Percentiles rank a stretch among this genome's conserved stretches.
phyloP scores from a whole-genome alignment of 64 coral and sea anemone species.

The Montipora capricornis region DNA sequence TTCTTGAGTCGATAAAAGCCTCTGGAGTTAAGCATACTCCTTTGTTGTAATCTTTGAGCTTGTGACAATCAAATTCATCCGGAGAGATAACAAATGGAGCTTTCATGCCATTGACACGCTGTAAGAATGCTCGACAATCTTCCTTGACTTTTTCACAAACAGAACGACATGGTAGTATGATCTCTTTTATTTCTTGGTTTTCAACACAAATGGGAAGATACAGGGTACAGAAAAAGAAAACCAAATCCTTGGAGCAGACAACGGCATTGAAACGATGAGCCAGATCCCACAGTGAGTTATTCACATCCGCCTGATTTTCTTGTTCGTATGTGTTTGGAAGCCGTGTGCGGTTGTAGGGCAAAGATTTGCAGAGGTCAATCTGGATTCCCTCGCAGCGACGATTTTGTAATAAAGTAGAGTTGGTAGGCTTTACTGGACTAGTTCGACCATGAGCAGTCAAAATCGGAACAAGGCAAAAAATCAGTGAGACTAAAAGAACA shows the following conservation, averaged over 20 bases:
- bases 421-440: neutral
- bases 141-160: conserved; percentile 63
- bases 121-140: conserved; percentile 5
- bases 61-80: neutral
- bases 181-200: neutral
- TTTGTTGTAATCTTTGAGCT: neutral
- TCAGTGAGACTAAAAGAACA: neutral
- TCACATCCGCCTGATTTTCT: conserved; percentile 4
- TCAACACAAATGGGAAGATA: conserved; percentile 63
- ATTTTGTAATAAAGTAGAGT: neutral
- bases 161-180: conserved; percentile 46
- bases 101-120: neutral
- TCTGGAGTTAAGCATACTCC: conserved; percentile 3
- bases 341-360: conserved; percentile 61
- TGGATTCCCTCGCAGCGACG: conserved; percentile 31
- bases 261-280: neutral
- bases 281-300: neutral
- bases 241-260: conserved; percentile 43
- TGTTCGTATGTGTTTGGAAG: conserved; percentile 44
- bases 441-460: neutral
- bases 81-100: neutral
- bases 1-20: conserved; percentile 9
- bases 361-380: conserved; percentile 34
- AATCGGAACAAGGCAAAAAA: neutral
- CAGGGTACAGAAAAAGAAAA: conserved; percentile 54